A percentile compares a stretch with the other conserved stretches of the same genome.
Evolutionary conservation across 2,797 vertebrate species (phyloP).

Genomic region (Balearica regulorum): DNA sequence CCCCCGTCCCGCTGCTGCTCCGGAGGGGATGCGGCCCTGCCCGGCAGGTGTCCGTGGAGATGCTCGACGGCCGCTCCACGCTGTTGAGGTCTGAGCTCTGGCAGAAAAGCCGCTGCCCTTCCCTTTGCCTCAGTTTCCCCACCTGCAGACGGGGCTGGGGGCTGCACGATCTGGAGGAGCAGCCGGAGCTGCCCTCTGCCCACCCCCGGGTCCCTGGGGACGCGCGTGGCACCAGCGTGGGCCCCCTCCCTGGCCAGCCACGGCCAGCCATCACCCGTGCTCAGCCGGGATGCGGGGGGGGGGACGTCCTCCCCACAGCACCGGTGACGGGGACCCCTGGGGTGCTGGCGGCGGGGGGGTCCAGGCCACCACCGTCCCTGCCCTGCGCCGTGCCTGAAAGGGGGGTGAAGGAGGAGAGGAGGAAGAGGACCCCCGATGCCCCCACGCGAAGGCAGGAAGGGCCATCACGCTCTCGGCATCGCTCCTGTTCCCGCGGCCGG

Average conservation of each 20-base stretch:
- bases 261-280: accelerated
- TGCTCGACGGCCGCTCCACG: accelerated
- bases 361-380: neutral
- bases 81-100: neutral
- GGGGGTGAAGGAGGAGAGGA: neutral
- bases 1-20: neutral
- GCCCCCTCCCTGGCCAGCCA: neutral
- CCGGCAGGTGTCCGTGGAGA: neutral
- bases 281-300: neutral
- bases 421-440: neutral
- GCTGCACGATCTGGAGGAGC: neutral
- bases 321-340: neutral
- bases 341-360: neutral
- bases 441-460: neutral
- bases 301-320: accelerated
- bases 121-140: neutral
- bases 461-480: accelerated
- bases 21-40: accelerated
- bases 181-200: neutral
- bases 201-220: neutral
- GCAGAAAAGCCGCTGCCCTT: neutral
- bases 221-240: accelerated
- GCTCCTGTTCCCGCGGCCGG: neutral
- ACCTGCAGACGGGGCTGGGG: neutral
- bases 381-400: neutral